These are phyloP conservation scores for Pseudachorutes palmiensis DNA, from an alignment of 1,140 invertebrate species.

Conservation along the genomic window DNA sequence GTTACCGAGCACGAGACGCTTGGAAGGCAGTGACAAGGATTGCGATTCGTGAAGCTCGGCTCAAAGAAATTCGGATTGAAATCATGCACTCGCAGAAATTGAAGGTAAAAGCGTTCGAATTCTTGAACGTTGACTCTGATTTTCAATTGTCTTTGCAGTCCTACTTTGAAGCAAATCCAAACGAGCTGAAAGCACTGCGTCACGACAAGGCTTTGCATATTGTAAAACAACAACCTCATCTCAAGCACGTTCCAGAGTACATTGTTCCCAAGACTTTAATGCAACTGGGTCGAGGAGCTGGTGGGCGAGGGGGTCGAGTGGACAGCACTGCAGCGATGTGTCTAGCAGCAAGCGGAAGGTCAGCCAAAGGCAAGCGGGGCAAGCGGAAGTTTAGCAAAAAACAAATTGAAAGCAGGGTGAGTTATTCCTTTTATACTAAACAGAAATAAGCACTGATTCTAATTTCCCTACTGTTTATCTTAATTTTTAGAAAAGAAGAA, in stretches of 20 bases:
- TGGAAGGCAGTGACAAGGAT: slow-evolving; percentile 86
- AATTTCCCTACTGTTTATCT: too few species aligned
- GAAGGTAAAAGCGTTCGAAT: slow-evolving; percentile 53
- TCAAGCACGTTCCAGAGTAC: slow-evolving; percentile 91
- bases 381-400: slow-evolving; percentile 13
- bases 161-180: slow-evolving; percentile 92
- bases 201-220: slow-evolving; percentile 89
- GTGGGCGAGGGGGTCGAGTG: slow-evolving; percentile 19
- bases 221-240: slow-evolving; percentile 70
- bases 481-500: slow-evolving; percentile 20
- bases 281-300: slow-evolving; percentile 45
- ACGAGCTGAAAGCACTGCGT: slow-evolving; percentile 74
- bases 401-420: slow-evolving; percentile 1
- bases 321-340: neutral
- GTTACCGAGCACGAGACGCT: slow-evolving; percentile 87
- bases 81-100: slow-evolving; percentile 87
- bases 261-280: slow-evolving; percentile 71
- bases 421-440: too few species aligned
- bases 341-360: slow-evolving; percentile 9
- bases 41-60: slow-evolving; percentile 80
- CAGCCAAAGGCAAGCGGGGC: slow-evolving; percentile 12
- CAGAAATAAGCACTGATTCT: too few species aligned
- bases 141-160: slow-evolving; percentile 47
- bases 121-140: neutral
- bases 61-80: slow-evolving; percentile 93